phyloP scores from a whole-genome alignment of 2,113 vertebrate genomes.

The Rhinoderma darwinii region DNA sequence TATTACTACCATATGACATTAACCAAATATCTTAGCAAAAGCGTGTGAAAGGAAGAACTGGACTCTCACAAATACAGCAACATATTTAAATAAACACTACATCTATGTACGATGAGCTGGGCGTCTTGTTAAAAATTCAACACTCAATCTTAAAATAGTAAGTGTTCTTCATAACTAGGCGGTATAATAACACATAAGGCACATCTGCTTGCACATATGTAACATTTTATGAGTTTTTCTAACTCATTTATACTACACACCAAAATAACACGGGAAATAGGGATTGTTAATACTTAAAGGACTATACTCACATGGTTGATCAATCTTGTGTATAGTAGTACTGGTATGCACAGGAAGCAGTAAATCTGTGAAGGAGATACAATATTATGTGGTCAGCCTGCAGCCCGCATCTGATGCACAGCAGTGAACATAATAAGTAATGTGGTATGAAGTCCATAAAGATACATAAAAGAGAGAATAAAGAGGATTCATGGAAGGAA shows the following conservation, averaged over 20 bases:
- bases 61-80: constrained; percentile 37
- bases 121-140: constrained; percentile 15
- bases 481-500: neutral
- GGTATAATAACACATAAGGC: constrained; percentile 4
- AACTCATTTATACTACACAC: constrained; percentile 8
- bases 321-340: neutral
- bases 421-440: neutral
- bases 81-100: constrained; percentile 19
- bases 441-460: constrained; percentile 4
- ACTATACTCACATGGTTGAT: constrained; percentile 21
- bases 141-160: neutral
- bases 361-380: neutral
- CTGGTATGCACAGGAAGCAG: neutral
- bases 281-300: constrained; percentile 15
- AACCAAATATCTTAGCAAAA: constrained; percentile 67
- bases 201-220: constrained; percentile 27
- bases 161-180: neutral
- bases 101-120: neutral
- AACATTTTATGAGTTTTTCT: neutral
- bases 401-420: neutral
- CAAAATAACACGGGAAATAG: constrained; percentile 7
- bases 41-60: constrained; percentile 55
- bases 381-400: constrained; percentile 13
- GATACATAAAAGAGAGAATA: constrained; percentile 17
- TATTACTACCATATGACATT: constrained; percentile 74